Conservation (phyloP, 2,113 vertebrate genomes). For the Glaucidium brasilianum region DNA sequence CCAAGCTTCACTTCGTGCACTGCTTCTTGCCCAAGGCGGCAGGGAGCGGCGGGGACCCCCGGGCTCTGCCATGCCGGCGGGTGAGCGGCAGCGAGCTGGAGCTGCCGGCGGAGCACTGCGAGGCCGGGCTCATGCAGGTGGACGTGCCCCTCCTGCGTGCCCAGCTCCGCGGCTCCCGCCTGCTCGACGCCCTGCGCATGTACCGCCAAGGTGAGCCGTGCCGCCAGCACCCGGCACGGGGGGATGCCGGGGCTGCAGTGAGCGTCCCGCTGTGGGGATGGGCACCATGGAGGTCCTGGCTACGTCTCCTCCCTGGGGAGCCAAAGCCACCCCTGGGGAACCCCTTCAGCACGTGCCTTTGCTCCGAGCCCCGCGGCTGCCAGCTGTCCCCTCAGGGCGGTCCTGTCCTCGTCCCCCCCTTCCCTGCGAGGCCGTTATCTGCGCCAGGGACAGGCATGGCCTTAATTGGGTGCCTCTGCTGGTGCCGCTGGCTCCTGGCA, state of each 20-base stretch:
- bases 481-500: not conserved
- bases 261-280: accelerated
- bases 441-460: not conserved
- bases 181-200: constrained; percentile 91
- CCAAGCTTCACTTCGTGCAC: constrained; percentile 92
- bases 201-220: constrained; percentile 84
- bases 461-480: constrained; percentile 50
- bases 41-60: constrained; percentile 72
- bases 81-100: constrained; percentile 82
- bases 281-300: accelerated
- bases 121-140: constrained; percentile 89
- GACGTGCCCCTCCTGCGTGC: constrained; percentile 88
- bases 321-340: not conserved
- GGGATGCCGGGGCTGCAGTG: not conserved
- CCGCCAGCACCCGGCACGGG: accelerated
- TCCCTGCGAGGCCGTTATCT: not conserved
- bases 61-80: constrained; percentile 72
- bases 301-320: accelerated
- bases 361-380: not conserved
- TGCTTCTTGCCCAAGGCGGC: constrained; percentile 89
- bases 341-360: not conserved
- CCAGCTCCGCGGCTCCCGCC: constrained; percentile 90
- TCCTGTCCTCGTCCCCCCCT: not conserved
- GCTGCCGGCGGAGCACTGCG: constrained; percentile 82
- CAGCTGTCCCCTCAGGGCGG: not conserved